Conservation (phyloP, 2,113 vertebrate species). For the Gambusia affinis region DNA sequence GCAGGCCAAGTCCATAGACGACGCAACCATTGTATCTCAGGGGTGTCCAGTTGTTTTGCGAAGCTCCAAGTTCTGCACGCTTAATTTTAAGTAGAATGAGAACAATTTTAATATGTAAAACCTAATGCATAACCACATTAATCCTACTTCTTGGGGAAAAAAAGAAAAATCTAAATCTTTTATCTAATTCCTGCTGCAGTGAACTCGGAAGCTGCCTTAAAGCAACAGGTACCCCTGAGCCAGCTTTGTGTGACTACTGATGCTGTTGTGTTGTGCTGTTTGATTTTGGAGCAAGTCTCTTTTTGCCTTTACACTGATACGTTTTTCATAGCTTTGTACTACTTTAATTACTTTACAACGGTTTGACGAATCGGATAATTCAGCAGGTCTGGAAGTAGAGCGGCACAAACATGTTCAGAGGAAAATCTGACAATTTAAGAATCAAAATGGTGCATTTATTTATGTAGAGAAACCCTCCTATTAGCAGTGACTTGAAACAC, state of each 20-base stretch:
- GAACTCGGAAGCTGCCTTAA: background rate
- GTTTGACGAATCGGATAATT: slow-evolving; percentile 73
- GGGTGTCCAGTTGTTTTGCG: slow-evolving; percentile 36
- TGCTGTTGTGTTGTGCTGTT: slow-evolving; percentile 67
- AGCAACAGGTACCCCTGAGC: slow-evolving; percentile 40
- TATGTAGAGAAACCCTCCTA: slow-evolving; percentile 15
- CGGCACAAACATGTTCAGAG: slow-evolving; percentile 60
- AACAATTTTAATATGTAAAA: background rate
- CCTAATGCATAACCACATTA: background rate
- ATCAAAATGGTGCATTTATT: slow-evolving; percentile 26
- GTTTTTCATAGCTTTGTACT: slow-evolving; percentile 78
- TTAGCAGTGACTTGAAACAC: slow-evolving; percentile 27
- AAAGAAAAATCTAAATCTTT: background rate
- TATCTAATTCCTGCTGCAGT: background rate
- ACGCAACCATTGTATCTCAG: slow-evolving; percentile 46
- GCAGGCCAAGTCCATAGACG: slow-evolving; percentile 86
- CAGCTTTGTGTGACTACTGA: slow-evolving; percentile 55
- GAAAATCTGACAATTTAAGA: slow-evolving; percentile 52
- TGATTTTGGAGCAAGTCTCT: slow-evolving; percentile 72
- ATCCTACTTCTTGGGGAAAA: background rate
- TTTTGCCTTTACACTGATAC: slow-evolving; percentile 71
- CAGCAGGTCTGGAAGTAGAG: slow-evolving; percentile 81
- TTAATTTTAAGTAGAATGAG: background rate
- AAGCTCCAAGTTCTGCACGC: slow-evolving; percentile 21
- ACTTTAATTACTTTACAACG: slow-evolving; percentile 71